These are phyloP conservation scores for Stenodema calcarata DNA, from an alignment of 2,888 invertebrate genomes.

Conservation along the genomic window DNA sequence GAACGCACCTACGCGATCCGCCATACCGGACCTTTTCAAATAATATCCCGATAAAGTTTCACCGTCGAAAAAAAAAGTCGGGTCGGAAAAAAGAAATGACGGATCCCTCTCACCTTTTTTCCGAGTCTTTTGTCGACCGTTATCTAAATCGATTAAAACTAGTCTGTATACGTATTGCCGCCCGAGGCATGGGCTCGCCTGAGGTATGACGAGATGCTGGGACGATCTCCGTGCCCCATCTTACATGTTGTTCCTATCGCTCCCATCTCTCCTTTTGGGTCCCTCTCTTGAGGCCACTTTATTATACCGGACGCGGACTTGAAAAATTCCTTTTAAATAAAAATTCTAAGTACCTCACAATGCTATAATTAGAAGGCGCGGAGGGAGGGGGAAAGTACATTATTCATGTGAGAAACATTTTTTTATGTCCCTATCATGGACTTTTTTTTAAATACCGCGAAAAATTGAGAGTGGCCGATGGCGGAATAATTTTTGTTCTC, in stretches of 20 bases:
- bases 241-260: conserved; percentile 33
- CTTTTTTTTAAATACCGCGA: conserved; percentile 30
- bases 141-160: conserved; percentile 37
- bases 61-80: not conserved
- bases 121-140: conserved; percentile 12
- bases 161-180: conserved; percentile 30
- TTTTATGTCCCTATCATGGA: not conserved
- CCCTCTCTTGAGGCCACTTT: not conserved
- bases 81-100: not conserved
- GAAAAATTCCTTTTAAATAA: conserved; percentile 29
- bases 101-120: conserved; percentile 1
- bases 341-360: conserved; percentile 20
- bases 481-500: not conserved
- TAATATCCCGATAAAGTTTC: not conserved
- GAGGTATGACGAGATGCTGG: not conserved
- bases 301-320: conserved; percentile 1
- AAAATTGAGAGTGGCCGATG: conserved; percentile 14
- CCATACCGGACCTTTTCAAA: conserved; percentile 2
- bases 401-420: conserved; percentile 17
- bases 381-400: not conserved
- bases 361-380: conserved; percentile 9
- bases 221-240: conserved; percentile 12
- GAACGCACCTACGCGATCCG: not conserved
- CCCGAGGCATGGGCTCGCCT: conserved; percentile 5
- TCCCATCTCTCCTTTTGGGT: conserved; percentile 12